Evolutionary conservation across 2,113 vertebrate species (phyloP).

Genomic region (Zootoca vivipara): DNA sequence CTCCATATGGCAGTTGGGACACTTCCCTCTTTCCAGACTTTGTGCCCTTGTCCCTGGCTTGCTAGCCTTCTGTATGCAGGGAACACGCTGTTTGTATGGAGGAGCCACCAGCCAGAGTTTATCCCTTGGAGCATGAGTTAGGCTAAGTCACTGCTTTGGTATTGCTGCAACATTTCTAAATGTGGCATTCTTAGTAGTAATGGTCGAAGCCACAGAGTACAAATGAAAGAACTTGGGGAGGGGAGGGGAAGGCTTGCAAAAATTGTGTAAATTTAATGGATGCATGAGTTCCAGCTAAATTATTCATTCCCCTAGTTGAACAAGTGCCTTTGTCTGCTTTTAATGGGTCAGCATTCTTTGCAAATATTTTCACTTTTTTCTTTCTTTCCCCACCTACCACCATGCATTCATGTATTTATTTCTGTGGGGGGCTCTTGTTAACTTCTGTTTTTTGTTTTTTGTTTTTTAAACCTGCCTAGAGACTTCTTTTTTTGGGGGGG

Average conservation of each 20-base stretch:
- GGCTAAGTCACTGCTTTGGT: not conserved
- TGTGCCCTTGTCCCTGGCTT: too few relatives aligned
- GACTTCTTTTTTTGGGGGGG: constrained; percentile 21
- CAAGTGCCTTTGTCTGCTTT: constrained; percentile 48
- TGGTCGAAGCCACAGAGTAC: constrained; percentile 24
- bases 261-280: constrained; percentile 51
- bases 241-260: not conserved
- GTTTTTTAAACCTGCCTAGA: constrained; percentile 3
- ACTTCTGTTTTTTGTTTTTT: not conserved
- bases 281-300: constrained; percentile 48
- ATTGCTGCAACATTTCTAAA: not conserved
- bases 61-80: too few relatives aligned
- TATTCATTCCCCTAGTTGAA: constrained; percentile 54
- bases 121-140: too few relatives aligned
- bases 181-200: constrained; percentile 8
- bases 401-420: constrained; percentile 50
- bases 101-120: too few relatives aligned
- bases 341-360: constrained; percentile 52
- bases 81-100: too few relatives aligned
- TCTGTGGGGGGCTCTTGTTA: constrained; percentile 15
- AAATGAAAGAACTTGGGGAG: constrained; percentile 44
- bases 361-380: constrained; percentile 33
- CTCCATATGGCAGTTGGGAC: too few relatives aligned
- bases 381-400: constrained; percentile 59
- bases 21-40: too few relatives aligned